These are phyloP conservation scores for Todiramphus saurophagus DNA, from an alignment of 2,113 vertebrate genomes.

Conservation along the genomic window DNA sequence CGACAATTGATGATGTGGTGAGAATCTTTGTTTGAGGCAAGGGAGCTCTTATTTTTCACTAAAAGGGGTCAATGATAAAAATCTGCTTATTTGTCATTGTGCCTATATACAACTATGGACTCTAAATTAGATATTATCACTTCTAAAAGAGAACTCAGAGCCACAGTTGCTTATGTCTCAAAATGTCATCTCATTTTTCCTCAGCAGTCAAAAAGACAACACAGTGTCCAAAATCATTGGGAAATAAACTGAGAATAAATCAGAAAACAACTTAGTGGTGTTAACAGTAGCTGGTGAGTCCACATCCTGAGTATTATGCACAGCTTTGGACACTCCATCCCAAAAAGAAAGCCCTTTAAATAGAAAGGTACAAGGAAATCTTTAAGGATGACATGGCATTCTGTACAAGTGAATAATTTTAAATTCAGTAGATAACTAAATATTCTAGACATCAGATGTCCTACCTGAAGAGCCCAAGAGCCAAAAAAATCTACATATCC, in stretches of 20 bases:
- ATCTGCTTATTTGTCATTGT: background rate
- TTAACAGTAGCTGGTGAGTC: background rate
- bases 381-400: background rate
- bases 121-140: background rate
- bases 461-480: background rate
- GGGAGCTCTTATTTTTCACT: background rate
- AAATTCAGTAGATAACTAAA: background rate
- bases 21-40: background rate
- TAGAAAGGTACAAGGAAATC: background rate
- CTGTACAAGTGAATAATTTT: background rate
- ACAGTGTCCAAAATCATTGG: background rate
- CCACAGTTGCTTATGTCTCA: background rate
- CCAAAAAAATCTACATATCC: background rate
- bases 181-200: background rate
- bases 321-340: background rate
- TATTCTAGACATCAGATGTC: background rate
- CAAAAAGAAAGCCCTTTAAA: background rate
- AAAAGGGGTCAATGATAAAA: background rate
- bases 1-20: background rate
- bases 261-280: background rate
- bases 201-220: background rate
- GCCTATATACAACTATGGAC: background rate
- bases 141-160: background rate
- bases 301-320: background rate
- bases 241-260: background rate